Evolutionary conservation across 2,797 vertebrate genomes (phyloP).

Genomic region (Peromyscus eremicus): DNA sequence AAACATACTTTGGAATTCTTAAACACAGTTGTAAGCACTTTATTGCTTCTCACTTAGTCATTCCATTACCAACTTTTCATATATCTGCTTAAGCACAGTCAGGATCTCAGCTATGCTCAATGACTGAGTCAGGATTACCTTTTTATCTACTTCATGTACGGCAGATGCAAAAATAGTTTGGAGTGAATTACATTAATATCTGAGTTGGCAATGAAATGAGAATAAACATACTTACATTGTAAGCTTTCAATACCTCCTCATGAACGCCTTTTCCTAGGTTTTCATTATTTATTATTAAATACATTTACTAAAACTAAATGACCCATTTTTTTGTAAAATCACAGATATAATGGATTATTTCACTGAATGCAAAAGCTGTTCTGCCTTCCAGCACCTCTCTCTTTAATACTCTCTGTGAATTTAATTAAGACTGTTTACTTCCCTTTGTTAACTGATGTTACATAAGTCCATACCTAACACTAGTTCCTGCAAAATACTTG

Average conservation of each 20-base stretch:
- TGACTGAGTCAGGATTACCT: slow-evolving; percentile 35
- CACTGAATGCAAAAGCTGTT: slow-evolving; percentile 39
- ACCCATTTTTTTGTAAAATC: slow-evolving; percentile 23
- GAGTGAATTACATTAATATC: slow-evolving; percentile 35
- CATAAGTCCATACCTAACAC: slow-evolving; percentile 43
- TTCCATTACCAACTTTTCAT: not conserved
- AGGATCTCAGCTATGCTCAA: slow-evolving; percentile 19
- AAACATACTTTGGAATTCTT: slow-evolving; percentile 23
- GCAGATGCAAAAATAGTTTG: slow-evolving; percentile 42
- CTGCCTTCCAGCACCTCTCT: slow-evolving; percentile 49
- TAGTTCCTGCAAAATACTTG: slow-evolving; percentile 52
- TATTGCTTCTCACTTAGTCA: not conserved
- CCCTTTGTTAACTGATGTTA: slow-evolving; percentile 62
- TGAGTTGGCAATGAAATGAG: slow-evolving; percentile 40
- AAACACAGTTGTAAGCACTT: not conserved
- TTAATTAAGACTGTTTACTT: slow-evolving; percentile 77
- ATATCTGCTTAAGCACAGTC: slow-evolving; percentile 20
- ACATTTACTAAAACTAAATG: slow-evolving; percentile 2
- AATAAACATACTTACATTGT: slow-evolving; percentile 54
- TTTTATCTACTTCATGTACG: not conserved
- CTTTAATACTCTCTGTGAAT: slow-evolving; percentile 70
- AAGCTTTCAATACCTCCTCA: slow-evolving; percentile 51
- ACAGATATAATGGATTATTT: slow-evolving; percentile 30
- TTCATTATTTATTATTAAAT: slow-evolving; percentile 40
- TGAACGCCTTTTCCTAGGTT: slow-evolving; percentile 33